phyloP scores from a whole-genome alignment of 1,140 invertebrate species.

The Drosophila pachea region DNA sequence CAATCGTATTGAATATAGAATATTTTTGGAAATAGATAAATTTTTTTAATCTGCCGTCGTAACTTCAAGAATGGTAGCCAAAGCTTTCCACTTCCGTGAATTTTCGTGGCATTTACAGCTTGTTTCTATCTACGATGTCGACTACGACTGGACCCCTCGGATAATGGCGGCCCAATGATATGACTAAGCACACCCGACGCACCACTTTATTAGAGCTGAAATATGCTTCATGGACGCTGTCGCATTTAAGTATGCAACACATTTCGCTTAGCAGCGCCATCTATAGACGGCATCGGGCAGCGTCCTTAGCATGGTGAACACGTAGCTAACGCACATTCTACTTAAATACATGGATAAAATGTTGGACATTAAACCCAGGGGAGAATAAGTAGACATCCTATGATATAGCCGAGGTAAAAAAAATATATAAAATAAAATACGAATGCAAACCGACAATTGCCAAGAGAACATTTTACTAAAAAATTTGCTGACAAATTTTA shows the following conservation, averaged over 20 bases:
- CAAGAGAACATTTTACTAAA: conserved; percentile 11
- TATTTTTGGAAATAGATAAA: too few relatives aligned
- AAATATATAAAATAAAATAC: background rate
- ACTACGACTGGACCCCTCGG: conserved; percentile 2
- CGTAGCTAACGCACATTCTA: conserved; percentile 63
- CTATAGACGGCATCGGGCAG: conserved; percentile 24
- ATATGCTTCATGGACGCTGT: conserved; percentile 51
- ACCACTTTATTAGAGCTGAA: conserved; percentile 67
- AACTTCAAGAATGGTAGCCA: too few relatives aligned
- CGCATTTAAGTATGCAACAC: conserved; percentile 42
- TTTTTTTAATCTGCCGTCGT: too few relatives aligned
- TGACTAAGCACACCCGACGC: conserved; percentile 35
- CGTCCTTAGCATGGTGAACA: conserved; percentile 53
- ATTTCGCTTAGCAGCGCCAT: conserved; percentile 31
- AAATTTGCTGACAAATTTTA: conserved; percentile 51
- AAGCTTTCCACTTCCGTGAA: too few relatives aligned
- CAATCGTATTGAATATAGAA: background rate
- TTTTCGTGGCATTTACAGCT: conserved; percentile 14
- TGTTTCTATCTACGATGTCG: conserved; percentile 1
- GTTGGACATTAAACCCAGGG: conserved; percentile 57
- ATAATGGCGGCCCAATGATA: conserved; percentile 27
- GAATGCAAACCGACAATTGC: conserved; percentile 10
- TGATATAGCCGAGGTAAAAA: conserved; percentile 12
- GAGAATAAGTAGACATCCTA: conserved; percentile 19
- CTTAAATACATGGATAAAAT: conserved; percentile 70